Percentiles rank a stretch among this genome's conserved stretches.
Conservation (phyloP, 1,140 invertebrate genomes). For the Hyles vespertilio region DNA sequence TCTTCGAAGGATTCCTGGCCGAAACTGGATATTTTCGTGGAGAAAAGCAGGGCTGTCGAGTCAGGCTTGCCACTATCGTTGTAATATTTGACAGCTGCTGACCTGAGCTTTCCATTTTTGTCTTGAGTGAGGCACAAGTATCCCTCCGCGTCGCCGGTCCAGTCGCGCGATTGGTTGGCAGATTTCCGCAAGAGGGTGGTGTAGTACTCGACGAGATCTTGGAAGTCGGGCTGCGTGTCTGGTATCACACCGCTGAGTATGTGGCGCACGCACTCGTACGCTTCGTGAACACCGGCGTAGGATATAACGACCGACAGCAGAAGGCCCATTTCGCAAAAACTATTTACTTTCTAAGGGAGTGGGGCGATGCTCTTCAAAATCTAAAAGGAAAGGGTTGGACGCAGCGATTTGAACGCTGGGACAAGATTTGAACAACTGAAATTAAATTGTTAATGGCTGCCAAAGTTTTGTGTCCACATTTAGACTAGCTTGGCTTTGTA, state of each 20-base stretch:
- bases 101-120: slow-evolving; percentile 52
- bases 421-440: slow-evolving; percentile 75
- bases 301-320: slow-evolving; percentile 82
- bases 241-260: slow-evolving; percentile 72
- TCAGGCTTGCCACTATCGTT: slow-evolving; percentile 40
- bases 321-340: slow-evolving; percentile 77
- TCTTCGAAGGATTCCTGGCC: slow-evolving; percentile 70
- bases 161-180: slow-evolving; percentile 44
- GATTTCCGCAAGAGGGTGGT: slow-evolving; percentile 48
- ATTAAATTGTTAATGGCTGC: slow-evolving; percentile 72
- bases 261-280: slow-evolving; percentile 77
- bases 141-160: slow-evolving; percentile 59
- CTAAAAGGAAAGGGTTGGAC: slow-evolving; percentile 43
- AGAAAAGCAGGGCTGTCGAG: slow-evolving; percentile 66
- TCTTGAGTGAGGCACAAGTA: slow-evolving; percentile 66
- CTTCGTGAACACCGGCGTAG: slow-evolving; percentile 83
- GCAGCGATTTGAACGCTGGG: slow-evolving; percentile 65
- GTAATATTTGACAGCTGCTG: slow-evolving; percentile 63
- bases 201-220: slow-evolving; percentile 61
- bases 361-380: slow-evolving; percentile 17
- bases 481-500: slow-evolving; percentile 64
- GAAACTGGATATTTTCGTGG: slow-evolving; percentile 74
- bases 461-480: slow-evolving; percentile 68
- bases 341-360: slow-evolving; percentile 23
- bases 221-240: slow-evolving; percentile 51